A percentile compares a stretch with the other conserved stretches of the same genome.
Conservation (phyloP, 2,888 invertebrate species). For the Eupithecia subfuscata region DNA sequence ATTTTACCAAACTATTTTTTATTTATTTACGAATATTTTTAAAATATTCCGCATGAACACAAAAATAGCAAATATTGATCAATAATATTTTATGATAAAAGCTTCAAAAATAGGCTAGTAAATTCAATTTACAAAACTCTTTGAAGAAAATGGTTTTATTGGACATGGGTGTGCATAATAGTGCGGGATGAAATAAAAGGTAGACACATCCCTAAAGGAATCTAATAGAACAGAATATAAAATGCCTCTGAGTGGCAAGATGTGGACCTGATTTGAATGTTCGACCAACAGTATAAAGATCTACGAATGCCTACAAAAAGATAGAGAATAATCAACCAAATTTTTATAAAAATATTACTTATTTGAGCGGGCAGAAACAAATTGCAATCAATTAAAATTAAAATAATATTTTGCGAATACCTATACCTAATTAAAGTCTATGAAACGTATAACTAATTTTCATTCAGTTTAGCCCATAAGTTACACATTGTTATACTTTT, state of each 20-base stretch:
- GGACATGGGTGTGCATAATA: slow-evolving; percentile 19
- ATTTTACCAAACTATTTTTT: neutral
- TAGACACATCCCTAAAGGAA: slow-evolving; percentile 56
- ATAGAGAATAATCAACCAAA: neutral
- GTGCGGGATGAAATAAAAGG: slow-evolving; percentile 21
- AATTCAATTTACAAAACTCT: slow-evolving; percentile 24
- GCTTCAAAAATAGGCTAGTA: neutral
- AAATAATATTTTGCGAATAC: no score
- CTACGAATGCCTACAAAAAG: neutral
- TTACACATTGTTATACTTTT: no score
- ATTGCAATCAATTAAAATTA: no score
- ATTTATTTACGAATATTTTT: neutral
- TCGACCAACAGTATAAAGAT: neutral
- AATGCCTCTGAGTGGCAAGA: slow-evolving; percentile 19
- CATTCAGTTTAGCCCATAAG: no score
- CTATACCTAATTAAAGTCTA: no score
- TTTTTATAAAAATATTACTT: no score
- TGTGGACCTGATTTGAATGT: slow-evolving; percentile 6
- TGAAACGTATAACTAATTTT: no score
- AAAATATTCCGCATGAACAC: neutral
- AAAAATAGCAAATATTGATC: neutral
- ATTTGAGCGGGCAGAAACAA: no score
- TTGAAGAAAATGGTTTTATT: slow-evolving; percentile 42
- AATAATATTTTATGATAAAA: neutral
- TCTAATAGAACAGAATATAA: slow-evolving; percentile 62